Evolutionary conservation across 2,888 invertebrate species (phyloP), one percentile per base, ranked within the genome.

Genomic region (Coenonympha glycerion): DNA sequence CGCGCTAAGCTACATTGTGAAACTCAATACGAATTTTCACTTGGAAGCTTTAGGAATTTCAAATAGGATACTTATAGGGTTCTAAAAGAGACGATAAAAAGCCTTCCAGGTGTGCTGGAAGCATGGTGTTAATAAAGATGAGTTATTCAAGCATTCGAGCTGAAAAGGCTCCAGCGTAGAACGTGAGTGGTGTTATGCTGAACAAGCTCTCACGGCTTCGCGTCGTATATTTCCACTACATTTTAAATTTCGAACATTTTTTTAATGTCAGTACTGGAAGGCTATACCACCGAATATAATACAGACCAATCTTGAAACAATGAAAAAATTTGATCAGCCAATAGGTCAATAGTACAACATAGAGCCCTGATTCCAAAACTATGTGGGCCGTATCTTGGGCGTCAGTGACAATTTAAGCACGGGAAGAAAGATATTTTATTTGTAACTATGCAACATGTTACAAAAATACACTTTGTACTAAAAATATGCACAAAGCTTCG

Each of bases 81-180:
- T 15, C 22, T 24, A 39, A 24, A 16, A 24, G 24, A 15, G 9
- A 4, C 22, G 22, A 39, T 39, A 39, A 47, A 48, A 42, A 47
- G 36, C 24, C 22, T 6, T 6, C 11, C 18, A n/a, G n/a, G n/a
- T n/a, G n/a, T n/a, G 3, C 6, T 18, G 30, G 19, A 24, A 11
- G 31, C 47, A 31, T 2, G 45, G 46, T 54, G 48, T 55, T 49
- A 52, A 58, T 57, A 52, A 55, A 47, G 49, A 55, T 55, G 57
- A 53, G 22, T 19, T 34, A 47, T 36, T 47, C 56, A 58, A 55
- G 53, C 48, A 47, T 36, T 47, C 56, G 58, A 56, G 53, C 48
- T 34, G 48, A 39, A 39, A 37, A 39, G 22, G 22, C 39, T 39
- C 51, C 68, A 67, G 34, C 31, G 24, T 39, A 16, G 46, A 31